Conservation (phyloP, 2,113 vertebrate genomes). For the Halichoerus grypus region DNA sequence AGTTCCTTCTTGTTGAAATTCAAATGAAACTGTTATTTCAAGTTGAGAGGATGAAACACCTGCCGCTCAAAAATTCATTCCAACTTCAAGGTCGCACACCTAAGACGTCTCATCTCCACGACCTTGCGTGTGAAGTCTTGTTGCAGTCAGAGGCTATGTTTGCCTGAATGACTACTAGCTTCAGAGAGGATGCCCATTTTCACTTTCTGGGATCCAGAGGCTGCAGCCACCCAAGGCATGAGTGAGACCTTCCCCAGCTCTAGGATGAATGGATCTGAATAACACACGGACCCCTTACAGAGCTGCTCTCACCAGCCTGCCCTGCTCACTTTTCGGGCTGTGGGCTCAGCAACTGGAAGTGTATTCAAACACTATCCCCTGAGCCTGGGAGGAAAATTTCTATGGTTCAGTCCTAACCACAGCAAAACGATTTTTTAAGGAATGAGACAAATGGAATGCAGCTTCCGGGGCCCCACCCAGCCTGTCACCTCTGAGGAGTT, state of each 20-base stretch:
- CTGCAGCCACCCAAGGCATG: background rate
- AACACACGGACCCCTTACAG: background rate
- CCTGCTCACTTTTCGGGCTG: background rate
- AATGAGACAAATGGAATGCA: background rate
- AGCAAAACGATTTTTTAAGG: background rate
- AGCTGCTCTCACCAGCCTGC: background rate
- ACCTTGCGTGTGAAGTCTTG: background rate
- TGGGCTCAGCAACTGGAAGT: background rate
- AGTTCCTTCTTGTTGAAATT: background rate
- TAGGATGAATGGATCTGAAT: background rate
- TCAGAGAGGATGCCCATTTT: background rate
- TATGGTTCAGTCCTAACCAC: background rate
- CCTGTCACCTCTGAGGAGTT: slow-evolving; percentile 5
- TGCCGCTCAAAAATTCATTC: slow-evolving; percentile 5
- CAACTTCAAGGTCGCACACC: background rate
- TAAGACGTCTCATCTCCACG: background rate
- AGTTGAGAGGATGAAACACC: background rate
- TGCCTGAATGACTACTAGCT: background rate
- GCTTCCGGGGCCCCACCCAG: background rate
- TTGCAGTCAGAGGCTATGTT: background rate
- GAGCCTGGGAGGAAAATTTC: background rate
- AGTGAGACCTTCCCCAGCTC: background rate
- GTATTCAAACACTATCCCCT: background rate
- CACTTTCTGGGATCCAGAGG: background rate
- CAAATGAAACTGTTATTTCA: background rate